Base-by-base conservation (phyloP, 2,113 vertebrate species). In the Thryonomys swinderianus region DNA sequence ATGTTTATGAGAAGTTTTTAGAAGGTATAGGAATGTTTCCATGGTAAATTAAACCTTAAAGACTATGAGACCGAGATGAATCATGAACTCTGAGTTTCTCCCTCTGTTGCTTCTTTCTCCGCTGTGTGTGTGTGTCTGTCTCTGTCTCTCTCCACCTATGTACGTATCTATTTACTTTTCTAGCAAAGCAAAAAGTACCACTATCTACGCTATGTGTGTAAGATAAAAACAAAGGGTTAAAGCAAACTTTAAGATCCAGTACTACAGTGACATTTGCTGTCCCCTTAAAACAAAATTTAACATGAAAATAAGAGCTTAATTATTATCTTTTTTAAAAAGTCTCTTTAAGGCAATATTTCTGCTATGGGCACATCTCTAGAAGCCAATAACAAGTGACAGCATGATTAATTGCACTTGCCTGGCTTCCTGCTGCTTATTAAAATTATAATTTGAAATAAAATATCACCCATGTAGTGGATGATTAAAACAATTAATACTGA, bases 221-320 rank as follows among this genome's bases (percentile, higher is more conserved):
- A 81, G 7, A 67, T 57, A 48, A 88, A 55, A 27, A 45, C 32
- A 67, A 83, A 83, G 78, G 45, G 30, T 69, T 80, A 87, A 83
- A 74, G 83, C 32, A 17, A 14, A 79, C 11, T 82, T 88, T 66
- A 85, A 62, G 51, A 86, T 88, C 48, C 85, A 89, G 89, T 21
- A 76, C 61, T 66, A 78, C 23, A 45, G n/a, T 82, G 57, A 66
- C 42, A 93, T 93, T 93, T 61, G 9, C 84, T 89, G 37, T 85
- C 23, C 48, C 62, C 69, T 55, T 64, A 20, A n/a, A 92, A 84
- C 78, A 78, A n/a, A 11, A 88, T 62, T 92, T 67, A 61, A 42
- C 34, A 57, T 62, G 71, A 95, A 90, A 90, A n/a, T 69, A 92
- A 94, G 37, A 83, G 7, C 59, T 81, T 71, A 81, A 86, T 83